Percentiles rank a stretch among this genome's conserved stretches.
Conservation (phyloP, 1,140 invertebrate species). For the Oncopeltus fasciatus region DNA sequence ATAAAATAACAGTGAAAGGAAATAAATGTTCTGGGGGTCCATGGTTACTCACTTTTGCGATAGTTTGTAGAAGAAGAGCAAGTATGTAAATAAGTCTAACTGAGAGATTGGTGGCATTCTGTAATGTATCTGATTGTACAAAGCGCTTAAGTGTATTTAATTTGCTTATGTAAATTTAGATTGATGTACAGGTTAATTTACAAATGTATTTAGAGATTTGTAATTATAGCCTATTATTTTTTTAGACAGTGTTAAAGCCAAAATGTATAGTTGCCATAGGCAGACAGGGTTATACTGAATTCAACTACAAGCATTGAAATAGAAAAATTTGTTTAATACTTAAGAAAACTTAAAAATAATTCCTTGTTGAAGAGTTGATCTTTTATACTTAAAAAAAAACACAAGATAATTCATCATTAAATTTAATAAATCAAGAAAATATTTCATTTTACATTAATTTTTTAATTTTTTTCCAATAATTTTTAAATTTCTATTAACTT, state of each 20-base stretch:
- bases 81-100: neutral
- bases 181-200: neutral
- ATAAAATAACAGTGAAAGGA: neutral
- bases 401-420: no score
- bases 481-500: no score
- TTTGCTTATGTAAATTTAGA: neutral
- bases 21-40: neutral
- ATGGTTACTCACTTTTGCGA: neutral
- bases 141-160: neutral
- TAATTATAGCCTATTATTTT: neutral
- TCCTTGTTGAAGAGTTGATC: no score
- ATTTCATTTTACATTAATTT: no score
- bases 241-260: neutral
- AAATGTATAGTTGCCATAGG: neutral
- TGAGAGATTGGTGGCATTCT: neutral
- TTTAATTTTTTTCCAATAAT: no score
- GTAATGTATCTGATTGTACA: neutral
- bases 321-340: no score
- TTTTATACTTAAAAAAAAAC: no score
- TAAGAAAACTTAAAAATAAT: no score
- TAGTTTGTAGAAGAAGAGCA: neutral
- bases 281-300: conserved; percentile 1
- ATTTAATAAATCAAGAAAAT: no score
- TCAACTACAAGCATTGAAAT: no score
- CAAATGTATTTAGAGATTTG: neutral